Percentiles rank a stretch among this genome's conserved stretches.
Conservation (phyloP, 2,797 vertebrate genomes). For the Rousettus madagascariensis region DNA sequence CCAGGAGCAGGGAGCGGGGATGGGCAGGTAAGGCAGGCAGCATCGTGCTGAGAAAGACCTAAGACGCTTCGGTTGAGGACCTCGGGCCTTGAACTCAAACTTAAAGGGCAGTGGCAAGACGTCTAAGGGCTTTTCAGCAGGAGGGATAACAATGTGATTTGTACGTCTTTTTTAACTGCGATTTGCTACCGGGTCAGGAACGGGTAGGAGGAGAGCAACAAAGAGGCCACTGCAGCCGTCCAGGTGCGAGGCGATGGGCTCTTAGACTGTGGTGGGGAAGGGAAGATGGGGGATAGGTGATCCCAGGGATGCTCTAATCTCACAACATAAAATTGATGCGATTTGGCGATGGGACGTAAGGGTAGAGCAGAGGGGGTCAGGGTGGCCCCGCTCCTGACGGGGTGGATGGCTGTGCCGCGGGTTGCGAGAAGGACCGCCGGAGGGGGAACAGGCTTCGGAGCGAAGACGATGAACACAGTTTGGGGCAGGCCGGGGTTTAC, state of each 20-base stretch:
- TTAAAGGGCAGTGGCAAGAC: not conserved
- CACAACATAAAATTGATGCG: not conserved
- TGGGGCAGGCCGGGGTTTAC: not conserved
- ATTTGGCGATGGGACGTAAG: not conserved
- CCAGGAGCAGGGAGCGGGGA: not conserved
- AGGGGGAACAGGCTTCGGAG: not conserved
- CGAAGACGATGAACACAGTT: not conserved
- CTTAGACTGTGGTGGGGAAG: not conserved
- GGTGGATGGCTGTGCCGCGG: accelerated
- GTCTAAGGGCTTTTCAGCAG: not conserved
- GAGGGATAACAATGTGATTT: not conserved
- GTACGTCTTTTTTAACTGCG: not conserved
- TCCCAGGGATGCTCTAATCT: not conserved
- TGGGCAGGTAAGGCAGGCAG: not conserved
- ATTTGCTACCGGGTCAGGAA: too few relatives aligned
- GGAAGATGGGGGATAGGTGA: not conserved
- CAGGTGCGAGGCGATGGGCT: accelerated
- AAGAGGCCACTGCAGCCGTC: not conserved
- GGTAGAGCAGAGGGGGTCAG: not conserved
- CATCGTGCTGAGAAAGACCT: not conserved
- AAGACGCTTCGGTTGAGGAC: not conserved
- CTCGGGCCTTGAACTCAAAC: not conserved
- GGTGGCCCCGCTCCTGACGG: not conserved
- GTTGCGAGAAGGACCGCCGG: not conserved
- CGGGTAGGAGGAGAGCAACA: not conserved